These are phyloP conservation scores for Alosa sapidissima DNA, from an alignment of 2,797 vertebrate genomes.

Conservation along the genomic window DNA sequence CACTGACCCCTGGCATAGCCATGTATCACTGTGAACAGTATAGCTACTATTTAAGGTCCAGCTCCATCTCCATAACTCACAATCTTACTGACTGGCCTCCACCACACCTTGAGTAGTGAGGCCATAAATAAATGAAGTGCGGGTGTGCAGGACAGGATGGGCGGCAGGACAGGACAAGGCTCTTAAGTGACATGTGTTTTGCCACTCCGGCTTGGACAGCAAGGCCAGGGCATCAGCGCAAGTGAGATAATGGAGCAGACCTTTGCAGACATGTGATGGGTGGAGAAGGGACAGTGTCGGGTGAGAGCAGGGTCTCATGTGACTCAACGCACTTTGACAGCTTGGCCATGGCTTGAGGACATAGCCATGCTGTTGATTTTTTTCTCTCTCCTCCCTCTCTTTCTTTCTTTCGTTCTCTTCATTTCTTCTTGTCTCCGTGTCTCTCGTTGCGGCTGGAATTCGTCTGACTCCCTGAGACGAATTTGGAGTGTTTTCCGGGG, in stretches of 20 bases:
- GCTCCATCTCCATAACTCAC: background rate
- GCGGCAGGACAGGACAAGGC: background rate
- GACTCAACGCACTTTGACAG: slow-evolving; percentile 80
- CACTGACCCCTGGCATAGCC: background rate
- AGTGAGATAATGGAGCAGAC: slow-evolving; percentile 65
- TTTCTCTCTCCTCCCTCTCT: slow-evolving; percentile 55
- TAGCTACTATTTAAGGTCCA: background rate
- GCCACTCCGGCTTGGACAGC: slow-evolving; percentile 52
- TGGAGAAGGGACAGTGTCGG: slow-evolving; percentile 77
- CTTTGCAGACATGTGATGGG: slow-evolving; percentile 73
- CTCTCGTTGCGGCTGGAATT: slow-evolving; percentile 31
- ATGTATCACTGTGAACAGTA: background rate
- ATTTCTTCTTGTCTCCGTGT: background rate
- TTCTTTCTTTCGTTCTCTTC: slow-evolving; percentile 54
- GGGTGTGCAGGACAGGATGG: background rate
- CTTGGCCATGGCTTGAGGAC: slow-evolving; percentile 74
- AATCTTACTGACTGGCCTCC: background rate
- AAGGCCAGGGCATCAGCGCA: slow-evolving; percentile 58
- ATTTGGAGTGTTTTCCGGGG: slow-evolving; percentile 63
- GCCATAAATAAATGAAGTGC: background rate
- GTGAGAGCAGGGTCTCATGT: slow-evolving; percentile 75
- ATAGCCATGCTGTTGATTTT: slow-evolving; percentile 70
- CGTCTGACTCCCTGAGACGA: slow-evolving; percentile 45
- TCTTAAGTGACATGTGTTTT: slow-evolving; percentile 19
- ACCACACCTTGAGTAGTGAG: background rate